These are phyloP conservation scores for Cataglyphis rosenhaueri DNA, from an alignment of 2,888 invertebrate genomes.

Conservation along the genomic window DNA sequence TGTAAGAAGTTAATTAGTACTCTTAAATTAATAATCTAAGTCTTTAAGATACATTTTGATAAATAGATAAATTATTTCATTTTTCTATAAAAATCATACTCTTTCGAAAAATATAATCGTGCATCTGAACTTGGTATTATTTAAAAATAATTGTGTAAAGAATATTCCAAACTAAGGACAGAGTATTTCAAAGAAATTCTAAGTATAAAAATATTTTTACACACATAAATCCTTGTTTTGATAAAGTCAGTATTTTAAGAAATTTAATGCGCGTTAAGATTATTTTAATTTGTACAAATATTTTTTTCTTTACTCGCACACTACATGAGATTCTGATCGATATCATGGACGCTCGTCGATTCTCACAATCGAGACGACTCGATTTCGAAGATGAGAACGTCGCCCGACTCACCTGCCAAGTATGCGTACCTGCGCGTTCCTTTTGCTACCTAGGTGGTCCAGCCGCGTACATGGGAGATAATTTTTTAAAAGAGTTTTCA, in stretches of 20 bases:
- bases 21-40: neutral
- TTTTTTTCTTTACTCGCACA: neutral
- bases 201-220: neutral
- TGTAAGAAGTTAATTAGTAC: neutral
- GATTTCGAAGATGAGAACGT: constrained; percentile 42
- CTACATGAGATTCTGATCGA: neutral
- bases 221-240: neutral
- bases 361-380: constrained; percentile 60
- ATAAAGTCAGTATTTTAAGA: neutral
- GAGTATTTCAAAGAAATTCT: too few relatives aligned
- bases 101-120: neutral
- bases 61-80: neutral
- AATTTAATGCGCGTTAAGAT: neutral
- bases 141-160: too few relatives aligned
- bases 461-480: constrained; percentile 67
- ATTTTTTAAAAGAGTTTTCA: constrained; percentile 77
- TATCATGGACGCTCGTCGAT: constrained; percentile 47
- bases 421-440: constrained; percentile 53
- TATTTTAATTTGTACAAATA: neutral
- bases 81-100: neutral
- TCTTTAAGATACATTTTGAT: too few relatives aligned
- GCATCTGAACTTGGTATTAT: neutral
- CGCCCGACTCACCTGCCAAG: constrained; percentile 46
- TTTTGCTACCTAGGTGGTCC: constrained; percentile 77
- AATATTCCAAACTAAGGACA: too few relatives aligned